phyloP scores from a whole-genome alignment of 2,888 invertebrate species.

The Melieria omissa region DNA sequence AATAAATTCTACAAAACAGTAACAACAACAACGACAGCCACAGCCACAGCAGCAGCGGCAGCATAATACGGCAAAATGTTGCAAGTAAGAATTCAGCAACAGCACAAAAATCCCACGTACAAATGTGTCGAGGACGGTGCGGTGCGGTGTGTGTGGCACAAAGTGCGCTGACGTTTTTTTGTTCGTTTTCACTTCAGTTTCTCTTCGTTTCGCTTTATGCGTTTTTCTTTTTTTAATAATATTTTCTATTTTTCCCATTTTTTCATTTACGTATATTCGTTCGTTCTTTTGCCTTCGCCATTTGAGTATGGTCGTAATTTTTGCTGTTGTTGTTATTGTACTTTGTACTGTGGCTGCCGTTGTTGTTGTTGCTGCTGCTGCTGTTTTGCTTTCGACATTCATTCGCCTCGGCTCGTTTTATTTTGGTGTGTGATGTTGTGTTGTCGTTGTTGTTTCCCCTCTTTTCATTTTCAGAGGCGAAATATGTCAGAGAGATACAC shows the following conservation, averaged over 20 bases:
- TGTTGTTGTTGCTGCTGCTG: slow-evolving; percentile 36
- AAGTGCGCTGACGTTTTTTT: background rate
- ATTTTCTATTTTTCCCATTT: slow-evolving; percentile 14
- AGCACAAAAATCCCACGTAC: slow-evolving; percentile 11
- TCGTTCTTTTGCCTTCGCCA: slow-evolving; percentile 27
- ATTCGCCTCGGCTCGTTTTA: slow-evolving; percentile 34
- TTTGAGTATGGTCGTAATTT: slow-evolving; percentile 39
- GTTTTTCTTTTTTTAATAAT: background rate
- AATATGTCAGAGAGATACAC: slow-evolving; percentile 50
- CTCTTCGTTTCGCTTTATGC: background rate
- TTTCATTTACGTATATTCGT: slow-evolving; percentile 18
- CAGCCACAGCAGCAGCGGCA: slow-evolving; percentile 2
- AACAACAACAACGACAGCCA: slow-evolving; percentile 11
- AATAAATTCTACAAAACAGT: too few species aligned
- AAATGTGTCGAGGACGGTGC: background rate
- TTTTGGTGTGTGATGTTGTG: slow-evolving; percentile 28
- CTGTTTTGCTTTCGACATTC: slow-evolving; percentile 37
- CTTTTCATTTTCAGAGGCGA: slow-evolving; percentile 45
- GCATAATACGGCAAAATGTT: slow-evolving; percentile 10
- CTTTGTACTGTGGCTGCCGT: slow-evolving; percentile 1
- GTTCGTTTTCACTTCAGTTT: background rate
- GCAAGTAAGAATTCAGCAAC: background rate
- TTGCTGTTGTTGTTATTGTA: slow-evolving; percentile 37
- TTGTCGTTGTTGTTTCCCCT: slow-evolving; percentile 40
- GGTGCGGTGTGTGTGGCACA: background rate